Evolutionary conservation across 1,140 invertebrate genomes (phyloP), one percentile per base, ranked within the genome.

Genomic region (Idris sp.): DNA sequence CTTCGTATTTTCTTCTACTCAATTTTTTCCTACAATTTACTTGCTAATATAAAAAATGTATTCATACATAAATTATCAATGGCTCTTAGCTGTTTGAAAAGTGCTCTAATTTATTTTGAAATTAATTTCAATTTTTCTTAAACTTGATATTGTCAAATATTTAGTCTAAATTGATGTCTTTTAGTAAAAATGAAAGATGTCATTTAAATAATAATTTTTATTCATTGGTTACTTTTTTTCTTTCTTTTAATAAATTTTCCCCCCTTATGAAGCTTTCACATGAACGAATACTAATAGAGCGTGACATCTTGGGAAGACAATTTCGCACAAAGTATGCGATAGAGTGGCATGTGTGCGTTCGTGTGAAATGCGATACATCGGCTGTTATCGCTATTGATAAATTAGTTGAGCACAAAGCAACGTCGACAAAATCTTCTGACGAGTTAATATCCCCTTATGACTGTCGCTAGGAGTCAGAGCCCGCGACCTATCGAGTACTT

Each of bases 201-300:
- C n/a, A n/a, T n/a, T n/a, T n/a, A n/a, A n/a, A n/a, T n/a, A n/a
- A n/a, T n/a, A n/a, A n/a, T n/a, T n/a, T n/a, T n/a, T n/a, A n/a
- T 22, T 22, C 19, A 22, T 4, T 22, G 19, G 2, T 2, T 22
- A 22, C 6, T 6, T 22, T 2, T 6, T 22, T 6, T 2, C 19
- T 6, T 2, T 22, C 19, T 22, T 2, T 22, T 22, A 38, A 43
- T n/a, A 0, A 11, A 61, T 43, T 46, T 59, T 44, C 46, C 30
- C 25, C 6, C 8, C 22, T 18, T 11, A 9, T 4, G 7, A 19
- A 31, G 59, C 59, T 64, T 64, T 64, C 59, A 51, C 59, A 53
- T 31, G 13, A 22, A 44, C 46, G 28, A 64, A 64, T 14, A 67
- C 78, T 81, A 81, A 81, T 81, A 81, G 77, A 81, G 76, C 78